Evolutionary conservation across 2,113 vertebrate genomes (phyloP), one percentile per base, ranked within the genome.

Genomic region (Lophura nycthemera): DNA sequence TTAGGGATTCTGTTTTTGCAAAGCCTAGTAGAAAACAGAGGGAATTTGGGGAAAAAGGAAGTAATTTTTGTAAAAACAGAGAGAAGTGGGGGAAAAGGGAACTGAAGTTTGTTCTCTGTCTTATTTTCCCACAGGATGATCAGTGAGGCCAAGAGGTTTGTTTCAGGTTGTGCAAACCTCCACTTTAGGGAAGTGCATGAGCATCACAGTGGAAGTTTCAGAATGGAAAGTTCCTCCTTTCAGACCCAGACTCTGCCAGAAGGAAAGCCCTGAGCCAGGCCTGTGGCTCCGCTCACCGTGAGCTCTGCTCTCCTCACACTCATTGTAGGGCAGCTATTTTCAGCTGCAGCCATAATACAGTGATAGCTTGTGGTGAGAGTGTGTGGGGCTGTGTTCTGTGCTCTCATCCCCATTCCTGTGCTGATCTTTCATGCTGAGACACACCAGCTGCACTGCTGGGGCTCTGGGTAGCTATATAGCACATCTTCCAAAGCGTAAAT

Each of bases 91-190:
- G 7, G 0, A 2, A 0, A 74, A 83, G 57, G 42, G 47, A 81
- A 92, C 69, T 14, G 22, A 50, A 65, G 8, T 27, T 80, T 66
- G 38, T 90, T 84, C 38, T 36, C 25, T 47, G 65, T 13, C 4
- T 0, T 29, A 15, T 38, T 90, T 94, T 94, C 90, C 88, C 76
- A 78, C 69, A 24, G 86, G 67, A 70, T 2, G 10, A n/a, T 22
- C 27, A 57, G 54, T 3, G 45, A 79, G 67, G 43, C 34, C 18
- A 48, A 83, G 50, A 59, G 0, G 0, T 20, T 71, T 0, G 0
- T 57, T 95, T 83, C 76, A 56, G 29, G 56, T 74, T 43, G 29
- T 74, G 76, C 48, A 67, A 42, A 71, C 30, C 76, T 27, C 29
- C 61, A 50, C 34, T 86, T 93, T 75, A 75, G 43, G 52, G 86